phyloP scores from a whole-genome alignment of 2,888 invertebrate species.

The Imbricaverruca yamaguchii region DNA sequence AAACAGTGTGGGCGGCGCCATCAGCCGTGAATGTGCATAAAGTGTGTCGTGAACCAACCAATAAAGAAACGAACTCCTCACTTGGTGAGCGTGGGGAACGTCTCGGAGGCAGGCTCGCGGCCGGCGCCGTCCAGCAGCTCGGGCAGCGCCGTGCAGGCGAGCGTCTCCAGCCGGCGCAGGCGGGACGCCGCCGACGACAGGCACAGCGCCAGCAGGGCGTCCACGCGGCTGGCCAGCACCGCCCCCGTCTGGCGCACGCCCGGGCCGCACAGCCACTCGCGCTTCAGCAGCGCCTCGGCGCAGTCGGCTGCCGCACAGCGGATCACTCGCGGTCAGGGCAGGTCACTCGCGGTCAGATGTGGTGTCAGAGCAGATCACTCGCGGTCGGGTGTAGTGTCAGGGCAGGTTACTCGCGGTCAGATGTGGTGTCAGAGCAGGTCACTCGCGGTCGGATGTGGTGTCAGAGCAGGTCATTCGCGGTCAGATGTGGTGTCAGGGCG shows the following conservation, averaged over 20 bases:
- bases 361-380: too few relatives aligned
- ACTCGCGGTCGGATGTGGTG: too few relatives aligned
- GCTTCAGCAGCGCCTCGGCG: constrained; percentile 51
- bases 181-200: constrained; percentile 39
- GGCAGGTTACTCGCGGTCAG: too few relatives aligned
- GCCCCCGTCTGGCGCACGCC: constrained; percentile 51
- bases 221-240: constrained; percentile 26
- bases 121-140: constrained; percentile 52
- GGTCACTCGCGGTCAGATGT: too few relatives aligned
- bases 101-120: constrained; percentile 52
- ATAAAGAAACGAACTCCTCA: constrained; percentile 25
- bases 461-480: too few relatives aligned
- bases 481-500: too few relatives aligned
- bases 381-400: too few relatives aligned
- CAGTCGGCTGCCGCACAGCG: constrained; percentile 40
- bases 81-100: constrained; percentile 58
- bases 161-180: constrained; percentile 34
- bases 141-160: constrained; percentile 42
- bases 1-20: too few relatives aligned
- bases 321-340: background rate
- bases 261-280: constrained; percentile 59
- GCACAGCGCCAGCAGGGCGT: constrained; percentile 27
- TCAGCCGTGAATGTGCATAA: too few relatives aligned
- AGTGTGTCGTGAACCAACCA: too few relatives aligned
- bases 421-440: background rate